Conservation (phyloP, 2,888 invertebrate genomes). For the Euclidia mi region DNA sequence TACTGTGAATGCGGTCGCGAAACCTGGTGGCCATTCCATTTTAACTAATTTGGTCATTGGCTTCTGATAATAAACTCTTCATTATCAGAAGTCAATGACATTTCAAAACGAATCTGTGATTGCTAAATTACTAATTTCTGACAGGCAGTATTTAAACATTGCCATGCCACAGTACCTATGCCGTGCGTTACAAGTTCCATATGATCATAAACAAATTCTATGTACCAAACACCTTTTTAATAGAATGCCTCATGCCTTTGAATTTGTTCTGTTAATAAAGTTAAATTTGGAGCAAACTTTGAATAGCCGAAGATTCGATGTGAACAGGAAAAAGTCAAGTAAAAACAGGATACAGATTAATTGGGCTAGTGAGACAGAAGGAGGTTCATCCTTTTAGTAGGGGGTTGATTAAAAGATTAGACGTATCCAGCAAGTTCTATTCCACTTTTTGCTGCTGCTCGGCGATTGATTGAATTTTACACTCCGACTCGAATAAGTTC, state of each 20-base stretch:
- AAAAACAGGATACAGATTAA: constrained; percentile 61
- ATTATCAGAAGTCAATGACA: too few relatives aligned
- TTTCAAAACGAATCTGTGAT: too few relatives aligned
- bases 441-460: constrained; percentile 66
- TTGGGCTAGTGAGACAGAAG: constrained; percentile 55
- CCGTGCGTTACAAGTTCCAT: too few relatives aligned
- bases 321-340: constrained; percentile 38
- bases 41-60: too few relatives aligned
- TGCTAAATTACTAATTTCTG: too few relatives aligned
- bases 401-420: constrained; percentile 72
- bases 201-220: too few relatives aligned
- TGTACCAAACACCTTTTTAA: too few relatives aligned
- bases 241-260: constrained; percentile 16
- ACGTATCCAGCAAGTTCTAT: constrained; percentile 66
- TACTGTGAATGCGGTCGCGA: too few relatives aligned
- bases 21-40: too few relatives aligned
- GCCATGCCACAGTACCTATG: too few relatives aligned
- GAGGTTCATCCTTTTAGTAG: constrained; percentile 60
- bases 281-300: constrained; percentile 40
- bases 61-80: too few relatives aligned
- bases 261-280: constrained; percentile 31
- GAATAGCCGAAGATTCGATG: constrained; percentile 34
- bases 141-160: too few relatives aligned
- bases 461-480: constrained; percentile 66
- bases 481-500: constrained; percentile 35